Base-by-base conservation (phyloP, 1,140 invertebrate genomes). In the Pentalonia nigronervosa region DNA sequence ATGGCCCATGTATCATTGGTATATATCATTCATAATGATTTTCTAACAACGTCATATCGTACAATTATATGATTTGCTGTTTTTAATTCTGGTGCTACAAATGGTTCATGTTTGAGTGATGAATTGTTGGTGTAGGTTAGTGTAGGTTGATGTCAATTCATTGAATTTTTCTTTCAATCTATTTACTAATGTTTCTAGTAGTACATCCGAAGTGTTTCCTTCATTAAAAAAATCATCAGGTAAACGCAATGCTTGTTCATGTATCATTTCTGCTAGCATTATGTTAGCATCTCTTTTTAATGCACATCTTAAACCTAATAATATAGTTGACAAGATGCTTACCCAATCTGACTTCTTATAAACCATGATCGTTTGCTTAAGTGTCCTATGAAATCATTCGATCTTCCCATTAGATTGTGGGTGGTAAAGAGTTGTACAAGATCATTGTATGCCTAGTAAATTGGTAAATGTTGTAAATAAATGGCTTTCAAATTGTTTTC, bases 391-490 rank as follows among this genome's bases (percentile, higher is more conserved):
- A 17, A 86, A 86, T 0, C 83, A 23, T 14, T 86, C 23, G 1
- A 86, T 86, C 23, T 86, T 47, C 8, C 83, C 83, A 86, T 86
- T 86, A 6, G 83, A 3, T 3, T 86, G 83, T 2, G 41, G 95
- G 47, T 95, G 94, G 93, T 95, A 95, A 6, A 95, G 93, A 0
- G 95, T 95, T 0, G 95, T 96, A 36, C 94, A 2, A 34, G 50
- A 0, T 25, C 84, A 25, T 17, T 88, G 45, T 17, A 93, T 93
- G 21, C 93, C 93, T 3, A 90, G 8, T 20, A 36, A 0, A 1
- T 76, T 47, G 11, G n/a, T 36, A 1, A 94, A 34, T n/a, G n/a
- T n/a, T n/a, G n/a, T n/a, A n/a, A n/a, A n/a, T n/a, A n/a, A n/a
- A n/a, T n/a, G n/a, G n/a, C n/a, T n/a, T n/a, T n/a, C n/a, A n/a